Evolutionary conservation across 2,797 vertebrate genomes (phyloP).

Genomic region (Pseudomugil gertrudae): DNA sequence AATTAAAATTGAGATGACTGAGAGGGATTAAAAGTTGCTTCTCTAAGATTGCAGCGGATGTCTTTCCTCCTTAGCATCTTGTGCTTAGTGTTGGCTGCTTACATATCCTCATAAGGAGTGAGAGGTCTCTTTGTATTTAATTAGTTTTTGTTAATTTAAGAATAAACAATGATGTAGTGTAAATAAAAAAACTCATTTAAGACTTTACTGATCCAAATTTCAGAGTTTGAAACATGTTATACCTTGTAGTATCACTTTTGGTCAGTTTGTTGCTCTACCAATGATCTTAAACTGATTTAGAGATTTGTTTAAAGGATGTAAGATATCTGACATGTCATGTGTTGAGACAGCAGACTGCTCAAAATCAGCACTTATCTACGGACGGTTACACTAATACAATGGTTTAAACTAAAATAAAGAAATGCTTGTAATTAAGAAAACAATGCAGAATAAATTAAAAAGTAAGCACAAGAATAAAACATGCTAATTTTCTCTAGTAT

Average conservation of each 20-base stretch:
- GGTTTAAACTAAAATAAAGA: too few relatives aligned
- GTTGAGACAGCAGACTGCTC: not conserved
- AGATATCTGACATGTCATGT: not conserved
- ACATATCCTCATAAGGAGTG: too few relatives aligned
- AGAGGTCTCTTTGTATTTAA: too few relatives aligned
- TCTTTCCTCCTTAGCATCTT: not conserved
- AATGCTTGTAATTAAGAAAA: not conserved
- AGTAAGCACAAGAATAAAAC: conserved; percentile 1
- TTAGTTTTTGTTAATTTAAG: too few relatives aligned
- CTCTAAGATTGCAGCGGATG: not conserved
- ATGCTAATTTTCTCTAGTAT: conserved; percentile 11
- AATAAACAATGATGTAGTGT: too few relatives aligned
- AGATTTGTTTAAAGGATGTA: not conserved
- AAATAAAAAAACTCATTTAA: too few relatives aligned
- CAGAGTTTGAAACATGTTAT: too few relatives aligned
- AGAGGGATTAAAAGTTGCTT: too few relatives aligned
- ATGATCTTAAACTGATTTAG: not conserved
- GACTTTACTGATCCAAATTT: too few relatives aligned
- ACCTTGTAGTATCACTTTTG: too few relatives aligned
- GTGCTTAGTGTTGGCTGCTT: too few relatives aligned
- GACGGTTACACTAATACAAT: not conserved
- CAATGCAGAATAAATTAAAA: not conserved
- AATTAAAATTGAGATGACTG: not conserved
- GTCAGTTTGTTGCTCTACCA: not conserved
- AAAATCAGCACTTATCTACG: not conserved